Evolutionary conservation across 2,888 invertebrate species (phyloP).

Genomic region (Ennomos fuscantarius): DNA sequence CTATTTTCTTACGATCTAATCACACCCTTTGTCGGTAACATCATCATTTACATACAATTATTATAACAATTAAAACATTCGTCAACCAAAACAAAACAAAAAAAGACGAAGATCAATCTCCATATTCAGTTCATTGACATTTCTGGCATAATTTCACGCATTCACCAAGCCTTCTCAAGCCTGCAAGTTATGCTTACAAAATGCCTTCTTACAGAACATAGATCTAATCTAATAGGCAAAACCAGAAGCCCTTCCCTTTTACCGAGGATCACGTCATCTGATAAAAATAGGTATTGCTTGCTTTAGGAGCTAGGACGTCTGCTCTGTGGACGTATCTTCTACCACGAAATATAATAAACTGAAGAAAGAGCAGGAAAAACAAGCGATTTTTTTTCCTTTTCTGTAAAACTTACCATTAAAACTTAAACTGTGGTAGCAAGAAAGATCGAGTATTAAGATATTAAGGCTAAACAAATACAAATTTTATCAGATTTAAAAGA

Average conservation of each 20-base stretch:
- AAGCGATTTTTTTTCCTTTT: too few relatives aligned
- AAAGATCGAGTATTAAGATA: constrained; percentile 20
- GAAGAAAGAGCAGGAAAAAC: too few relatives aligned
- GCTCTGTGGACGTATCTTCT: constrained; percentile 3
- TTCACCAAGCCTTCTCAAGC: constrained; percentile 15
- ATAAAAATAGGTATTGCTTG: constrained; percentile 13
- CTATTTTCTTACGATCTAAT: too few relatives aligned
- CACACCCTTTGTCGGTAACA: too few relatives aligned
- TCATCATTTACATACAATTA: too few relatives aligned
- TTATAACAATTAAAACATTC: too few relatives aligned
- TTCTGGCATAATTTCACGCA: constrained; percentile 19
- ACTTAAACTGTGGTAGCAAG: constrained; percentile 10
- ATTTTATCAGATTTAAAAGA: constrained; percentile 37
- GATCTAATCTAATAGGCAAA: constrained; percentile 24
- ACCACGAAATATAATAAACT: too few relatives aligned
- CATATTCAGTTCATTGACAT: constrained; percentile 15
- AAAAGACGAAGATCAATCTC: constrained; percentile 9
- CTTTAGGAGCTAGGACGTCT: neutral
- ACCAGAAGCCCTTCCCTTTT: constrained; percentile 26
- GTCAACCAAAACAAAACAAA: too few relatives aligned
- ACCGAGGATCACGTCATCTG: constrained; percentile 16
- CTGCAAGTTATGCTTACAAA: constrained; percentile 21
- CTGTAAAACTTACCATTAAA: neutral
- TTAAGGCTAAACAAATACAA: constrained; percentile 16
- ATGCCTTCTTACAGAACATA: constrained; percentile 17